Percentiles rank a stretch among this genome's conserved stretches.
These are phyloP conservation scores for Elanoides forficatus DNA, from an alignment of 2,113 vertebrate species.

Conservation along the genomic window DNA sequence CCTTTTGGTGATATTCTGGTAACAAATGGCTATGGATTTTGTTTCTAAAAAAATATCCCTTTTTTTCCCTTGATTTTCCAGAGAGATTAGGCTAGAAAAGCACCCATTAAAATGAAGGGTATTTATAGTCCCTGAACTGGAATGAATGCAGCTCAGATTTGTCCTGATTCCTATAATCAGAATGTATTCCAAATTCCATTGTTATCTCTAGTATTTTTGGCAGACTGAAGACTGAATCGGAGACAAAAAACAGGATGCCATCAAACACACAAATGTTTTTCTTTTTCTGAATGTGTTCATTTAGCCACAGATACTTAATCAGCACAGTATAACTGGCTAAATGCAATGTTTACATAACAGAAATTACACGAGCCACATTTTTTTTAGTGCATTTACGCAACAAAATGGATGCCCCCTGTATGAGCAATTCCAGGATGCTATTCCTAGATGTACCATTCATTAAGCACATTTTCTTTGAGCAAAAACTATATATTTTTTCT, in stretches of 20 bases:
- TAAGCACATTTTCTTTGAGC: background rate
- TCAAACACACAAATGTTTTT: background rate
- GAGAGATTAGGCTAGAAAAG: background rate
- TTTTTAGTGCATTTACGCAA: background rate
- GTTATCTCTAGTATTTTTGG: slow-evolving; percentile 26
- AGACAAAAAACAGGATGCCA: background rate
- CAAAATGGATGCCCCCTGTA: background rate
- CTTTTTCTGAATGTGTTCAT: background rate
- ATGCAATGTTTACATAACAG: background rate
- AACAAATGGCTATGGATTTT: background rate
- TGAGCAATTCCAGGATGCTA: background rate
- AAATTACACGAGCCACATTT: background rate
- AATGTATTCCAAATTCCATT: slow-evolving; percentile 13
- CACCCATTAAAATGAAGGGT: background rate
- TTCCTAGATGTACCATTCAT: background rate
- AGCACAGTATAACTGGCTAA: background rate
- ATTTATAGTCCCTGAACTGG: background rate
- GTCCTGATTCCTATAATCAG: background rate
- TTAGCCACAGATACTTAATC: slow-evolving; percentile 13
- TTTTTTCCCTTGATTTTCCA: background rate
- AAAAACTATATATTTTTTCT: background rate
- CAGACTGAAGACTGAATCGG: background rate
- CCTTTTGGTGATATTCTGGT: background rate
- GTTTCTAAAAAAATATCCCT: background rate
- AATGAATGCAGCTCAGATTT: background rate